Base-by-base conservation (phyloP, 2,888 invertebrate species). In the Chrysotoxum bicinctum region DNA sequence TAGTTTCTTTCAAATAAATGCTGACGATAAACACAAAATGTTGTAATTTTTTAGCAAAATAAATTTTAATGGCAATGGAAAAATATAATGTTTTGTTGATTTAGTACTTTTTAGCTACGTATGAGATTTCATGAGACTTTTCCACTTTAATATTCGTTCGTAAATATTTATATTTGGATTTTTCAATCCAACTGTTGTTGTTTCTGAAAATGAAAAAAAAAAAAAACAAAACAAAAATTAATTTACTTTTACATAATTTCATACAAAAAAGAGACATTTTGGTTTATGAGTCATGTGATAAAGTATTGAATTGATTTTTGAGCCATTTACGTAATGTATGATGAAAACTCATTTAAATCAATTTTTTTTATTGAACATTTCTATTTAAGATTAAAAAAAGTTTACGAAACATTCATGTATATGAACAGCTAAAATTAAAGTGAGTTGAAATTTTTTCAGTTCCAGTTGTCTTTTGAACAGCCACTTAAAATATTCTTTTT, bases 1-100 rank as follows among this genome's bases (percentile, higher is more conserved):
- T 37, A 14, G 14, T 64, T 40, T 3, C 8, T 60, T 56, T 1
- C 8, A 56, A 54, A 56, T 40, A 54, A 43, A 23, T 12, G 10
- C 19, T 2, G 3, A 19, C 10, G 14, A 43, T 56, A 69, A 16
- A n/a, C 32, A 30, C 14, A 52, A 43, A 64, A 16, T 14, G 14
- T 23, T 52, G 30, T 62, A 68, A 48, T 35, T 50, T 32, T 68
- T 35, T 74, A 72, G 48, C 68, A 73, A 85, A 85, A 72, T 62
- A 75, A 73, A 84, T 56, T 43, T 48, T 45, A 62, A 74, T 56
- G 26, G 35, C 23, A 66, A 58, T 54, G 30, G 21, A 37, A 40
- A 16, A 50, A 52, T 26, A 48, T 35, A 16, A 32, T 32, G 10
- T 62, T 74, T 58, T 72, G 16, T 77, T 62, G 32, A 73, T 52